These are phyloP conservation scores for Globodera rostochiensis DNA, from an alignment of 1,140 invertebrate genomes.

Conservation along the genomic window DNA sequence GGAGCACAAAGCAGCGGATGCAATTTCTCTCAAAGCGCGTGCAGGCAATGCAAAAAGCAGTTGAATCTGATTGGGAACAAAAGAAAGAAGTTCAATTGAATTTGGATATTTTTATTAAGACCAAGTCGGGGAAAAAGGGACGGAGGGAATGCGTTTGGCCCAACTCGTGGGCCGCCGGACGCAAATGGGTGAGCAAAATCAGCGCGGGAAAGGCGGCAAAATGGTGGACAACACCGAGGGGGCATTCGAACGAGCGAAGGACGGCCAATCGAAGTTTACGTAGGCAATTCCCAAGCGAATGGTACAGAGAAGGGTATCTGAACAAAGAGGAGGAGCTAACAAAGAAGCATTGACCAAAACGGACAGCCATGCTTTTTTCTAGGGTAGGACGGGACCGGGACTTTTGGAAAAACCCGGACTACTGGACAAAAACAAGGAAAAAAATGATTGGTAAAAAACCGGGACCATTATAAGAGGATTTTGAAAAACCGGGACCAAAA, in stretches of 20 bases:
- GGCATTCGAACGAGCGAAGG: not conserved
- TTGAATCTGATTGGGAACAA: conserved; percentile 1
- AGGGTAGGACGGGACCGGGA: too few species aligned
- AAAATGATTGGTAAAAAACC: too few species aligned
- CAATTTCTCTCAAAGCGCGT: conserved; percentile 29
- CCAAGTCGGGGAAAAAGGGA: conserved; percentile 25
- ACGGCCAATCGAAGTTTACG: not conserved
- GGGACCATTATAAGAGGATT: too few species aligned
- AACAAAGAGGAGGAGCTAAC: not conserved
- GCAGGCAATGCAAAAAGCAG: conserved; percentile 5
- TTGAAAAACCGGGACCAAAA: too few species aligned
- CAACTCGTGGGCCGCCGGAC: conserved; percentile 15
- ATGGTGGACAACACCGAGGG: conserved; percentile 20
- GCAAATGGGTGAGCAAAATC: conserved; percentile 49
- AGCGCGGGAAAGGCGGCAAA: conserved; percentile 49
- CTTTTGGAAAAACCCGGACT: too few species aligned
- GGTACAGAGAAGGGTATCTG: conserved; percentile 32
- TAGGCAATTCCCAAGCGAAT: conserved; percentile 25
- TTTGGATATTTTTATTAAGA: conserved; percentile 4
- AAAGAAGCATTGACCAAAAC: too few species aligned
- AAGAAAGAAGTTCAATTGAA: not conserved
- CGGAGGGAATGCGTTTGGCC: conserved; percentile 15
- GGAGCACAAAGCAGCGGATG: conserved; percentile 34
- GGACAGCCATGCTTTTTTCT: too few species aligned
- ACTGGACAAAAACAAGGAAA: too few species aligned